phyloP scores from a whole-genome alignment of 2,888 invertebrate species.

The Dascillus cervinus region DNA sequence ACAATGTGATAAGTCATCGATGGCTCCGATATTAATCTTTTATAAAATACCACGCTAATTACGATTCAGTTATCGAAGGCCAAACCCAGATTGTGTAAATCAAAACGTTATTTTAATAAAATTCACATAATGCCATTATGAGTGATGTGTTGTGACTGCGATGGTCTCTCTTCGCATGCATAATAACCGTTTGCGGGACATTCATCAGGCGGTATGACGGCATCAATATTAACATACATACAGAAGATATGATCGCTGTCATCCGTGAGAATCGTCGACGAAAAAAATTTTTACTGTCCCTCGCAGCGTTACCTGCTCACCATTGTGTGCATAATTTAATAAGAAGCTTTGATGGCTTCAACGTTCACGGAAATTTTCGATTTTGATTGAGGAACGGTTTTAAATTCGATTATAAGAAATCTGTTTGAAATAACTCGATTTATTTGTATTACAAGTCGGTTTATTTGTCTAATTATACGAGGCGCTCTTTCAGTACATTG shows the following conservation, averaged over 20 bases:
- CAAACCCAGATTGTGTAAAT: too few relatives aligned
- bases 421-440: constrained; percentile 3
- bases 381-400: not conserved
- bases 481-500: constrained; percentile 1
- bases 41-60: too few relatives aligned
- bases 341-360: too few relatives aligned
- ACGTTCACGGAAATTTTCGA: not conserved
- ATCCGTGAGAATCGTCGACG: too few relatives aligned
- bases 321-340: too few relatives aligned
- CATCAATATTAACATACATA: constrained; percentile 20
- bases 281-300: too few relatives aligned
- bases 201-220: constrained; percentile 20
- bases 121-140: constrained; percentile 23
- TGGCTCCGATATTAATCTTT: too few relatives aligned
- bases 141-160: constrained; percentile 19
- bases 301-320: too few relatives aligned
- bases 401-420: not conserved
- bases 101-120: constrained; percentile 26
- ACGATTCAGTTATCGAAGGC: constrained; percentile 13
- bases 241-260: constrained; percentile 19
- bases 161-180: constrained; percentile 17
- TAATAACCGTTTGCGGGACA: constrained; percentile 19
- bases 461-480: constrained; percentile 9
- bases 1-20: too few relatives aligned
- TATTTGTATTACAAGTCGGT: constrained; percentile 6